Base-by-base conservation (phyloP, 53 echinoderm and acorn worm genomes). In the Paracentrotus lividus region DNA sequence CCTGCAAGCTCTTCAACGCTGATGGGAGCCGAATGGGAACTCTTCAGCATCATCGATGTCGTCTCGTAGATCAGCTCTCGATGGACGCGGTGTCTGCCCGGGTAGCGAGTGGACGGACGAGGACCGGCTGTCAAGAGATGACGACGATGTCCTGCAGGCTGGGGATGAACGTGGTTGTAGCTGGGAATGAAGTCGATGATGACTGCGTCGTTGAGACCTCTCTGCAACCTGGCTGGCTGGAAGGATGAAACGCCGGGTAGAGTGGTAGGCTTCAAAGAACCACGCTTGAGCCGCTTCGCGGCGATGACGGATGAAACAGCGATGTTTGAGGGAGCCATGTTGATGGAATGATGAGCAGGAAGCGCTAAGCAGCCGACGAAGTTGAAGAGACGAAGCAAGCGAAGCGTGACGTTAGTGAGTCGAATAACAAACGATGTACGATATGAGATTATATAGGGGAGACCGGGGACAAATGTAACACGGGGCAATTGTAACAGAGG, bases 231-330 rank as follows among this genome's bases (percentile, higher is more conserved):
- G 72, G 90, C 68, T 75, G 76, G n/a, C 55, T 91, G 90, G 40
- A 72, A 40, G 40, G 40, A 18, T 40, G 72, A 36, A 44, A 51
- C 90, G 23, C 88, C 88, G 40, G n/a, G 86, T 51, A 85, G 86
- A 51, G 86, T 85, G 32, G 27, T 36, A n/a, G 88, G 88, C 57
- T 1, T 55, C 24, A 67, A 64, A 9, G 27, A 47, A 90, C 49
- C 64, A 16, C 66, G 9, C 90, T 66, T 90, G 47, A 66, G 66
- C 44, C 90, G 90, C 90, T 90, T 90, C 44, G 90, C 90, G 43
- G n/a, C n/a, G n/a, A n/a, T n/a, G n/a, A n/a, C n/a, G 87, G 55
- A 24, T 34, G 72, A 20, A 20, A 10, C 72, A n/a, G n/a, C n/a
- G 15, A 20, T 72, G 72, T 38, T 40, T 4, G 72, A 72, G 5